These are phyloP conservation scores for Carduelis carduelis DNA, from an alignment of 2,797 vertebrate species.

Conservation along the genomic window DNA sequence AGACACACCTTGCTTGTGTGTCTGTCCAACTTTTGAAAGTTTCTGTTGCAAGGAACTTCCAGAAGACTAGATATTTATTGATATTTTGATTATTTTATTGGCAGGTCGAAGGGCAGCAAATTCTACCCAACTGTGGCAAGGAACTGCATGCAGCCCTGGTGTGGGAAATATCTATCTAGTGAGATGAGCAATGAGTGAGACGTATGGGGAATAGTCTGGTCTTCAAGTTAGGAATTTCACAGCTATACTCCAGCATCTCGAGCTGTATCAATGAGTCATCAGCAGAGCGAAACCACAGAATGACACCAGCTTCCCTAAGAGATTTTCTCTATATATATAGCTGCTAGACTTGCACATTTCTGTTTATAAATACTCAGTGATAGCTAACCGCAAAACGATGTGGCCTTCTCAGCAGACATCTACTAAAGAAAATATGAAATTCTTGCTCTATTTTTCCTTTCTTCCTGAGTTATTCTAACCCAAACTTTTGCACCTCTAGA, in stretches of 20 bases:
- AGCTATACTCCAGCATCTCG: background rate
- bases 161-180: background rate
- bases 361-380: slow-evolving; percentile 50
- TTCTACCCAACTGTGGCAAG: background rate
- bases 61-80: background rate
- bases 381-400: background rate
- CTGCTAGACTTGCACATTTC: slow-evolving; percentile 40
- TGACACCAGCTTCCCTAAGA: slow-evolving; percentile 36
- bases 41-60: background rate
- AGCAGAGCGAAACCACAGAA: slow-evolving; percentile 13
- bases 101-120: background rate
- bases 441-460: background rate
- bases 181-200: slow-evolving; percentile 15
- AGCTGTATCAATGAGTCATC: slow-evolving; percentile 34
- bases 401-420: background rate
- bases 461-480: background rate
- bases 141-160: background rate
- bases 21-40: background rate
- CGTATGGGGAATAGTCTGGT: background rate
- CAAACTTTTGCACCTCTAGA: background rate
- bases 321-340: background rate
- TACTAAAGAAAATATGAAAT: background rate
- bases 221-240: slow-evolving; percentile 37
- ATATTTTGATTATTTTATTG: background rate
- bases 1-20: background rate